Conservation (phyloP, 2,888 invertebrate genomes). For the Apeira syringaria region DNA sequence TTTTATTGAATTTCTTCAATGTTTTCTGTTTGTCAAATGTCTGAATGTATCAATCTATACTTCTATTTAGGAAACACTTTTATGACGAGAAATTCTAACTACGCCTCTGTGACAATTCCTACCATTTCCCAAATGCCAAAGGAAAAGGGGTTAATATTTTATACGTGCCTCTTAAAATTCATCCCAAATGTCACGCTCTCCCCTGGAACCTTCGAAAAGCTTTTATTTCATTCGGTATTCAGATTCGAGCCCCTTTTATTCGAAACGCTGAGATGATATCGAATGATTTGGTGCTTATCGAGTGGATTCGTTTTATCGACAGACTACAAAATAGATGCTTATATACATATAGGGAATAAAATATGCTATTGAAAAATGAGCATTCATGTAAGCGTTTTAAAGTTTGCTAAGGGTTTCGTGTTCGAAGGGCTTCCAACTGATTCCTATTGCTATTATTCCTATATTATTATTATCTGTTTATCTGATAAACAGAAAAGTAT, state of each 20-base stretch:
- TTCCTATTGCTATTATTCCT: too few relatives aligned
- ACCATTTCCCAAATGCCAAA: slow-evolving; percentile 17
- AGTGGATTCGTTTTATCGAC: slow-evolving; percentile 7
- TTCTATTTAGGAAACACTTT: neutral
- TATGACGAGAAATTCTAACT: neutral
- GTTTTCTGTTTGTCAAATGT: too few relatives aligned
- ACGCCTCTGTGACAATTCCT: slow-evolving; percentile 1
- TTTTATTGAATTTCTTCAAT: too few relatives aligned
- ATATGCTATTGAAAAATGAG: too few relatives aligned
- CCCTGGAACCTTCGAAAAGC: slow-evolving; percentile 21
- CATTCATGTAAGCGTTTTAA: too few relatives aligned
- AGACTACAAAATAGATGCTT: neutral
- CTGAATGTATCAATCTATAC: too few relatives aligned
- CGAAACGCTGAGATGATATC: slow-evolving; percentile 4
- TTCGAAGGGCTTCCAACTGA: too few relatives aligned
- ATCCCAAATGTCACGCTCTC: slow-evolving; percentile 27
- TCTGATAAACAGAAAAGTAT: too few relatives aligned
- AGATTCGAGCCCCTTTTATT: slow-evolving; percentile 3
- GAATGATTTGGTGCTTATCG: neutral
- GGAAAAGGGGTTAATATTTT: slow-evolving; percentile 37
- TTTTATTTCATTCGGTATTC: slow-evolving; percentile 21
- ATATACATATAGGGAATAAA: too few relatives aligned
- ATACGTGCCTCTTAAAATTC: slow-evolving; percentile 33
- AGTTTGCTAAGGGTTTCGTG: too few relatives aligned
- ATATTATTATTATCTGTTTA: too few relatives aligned